Evolutionary conservation across 1,140 invertebrate species (phyloP), one percentile per base, ranked within the genome.

Genomic region (Triops cancriformis): DNA sequence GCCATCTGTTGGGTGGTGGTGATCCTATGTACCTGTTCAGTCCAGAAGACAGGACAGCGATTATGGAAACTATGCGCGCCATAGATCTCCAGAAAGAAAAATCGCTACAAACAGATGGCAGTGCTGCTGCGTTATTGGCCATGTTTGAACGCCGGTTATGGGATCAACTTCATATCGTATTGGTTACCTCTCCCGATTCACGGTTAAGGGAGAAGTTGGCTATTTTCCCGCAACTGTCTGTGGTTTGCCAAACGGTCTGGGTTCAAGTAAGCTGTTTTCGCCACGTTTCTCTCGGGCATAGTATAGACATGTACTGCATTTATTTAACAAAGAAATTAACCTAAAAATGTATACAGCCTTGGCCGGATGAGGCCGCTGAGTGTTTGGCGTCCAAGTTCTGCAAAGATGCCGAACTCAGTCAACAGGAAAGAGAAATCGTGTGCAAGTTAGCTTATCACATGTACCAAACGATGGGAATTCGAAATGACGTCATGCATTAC

Each of bases 161-260:
- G 76, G 94, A 98, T 82, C 96, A 98, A 84, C 86, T 99, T 11
- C 96, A 98, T 83, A 90, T 98, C 77, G 92, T 96, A 1, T 83
- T 99, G 31, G 90, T 94, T 1, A 97, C 98, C 94, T 96, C 93
- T 76, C 94, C 96, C 0, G 86, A 88, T 77, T 82, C 85, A 7
- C 74, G 76, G 45, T 31, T 76, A 26, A 26, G n/a, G 6, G 51
- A 76, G 5, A 64, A 72, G 5, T 11, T 72, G 14, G 90, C 91
- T 78, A 87, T 88, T 14, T 92, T 98, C 84, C 88, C 87, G 95
- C 78, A 98, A 95, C 84, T 99, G 98, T 84, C 96, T 96, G 1
- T 93, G 95, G 0, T 88, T 98, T 31, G 94, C 98, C 27, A 98
- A 97, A 97, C 98, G 80, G 94, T 98, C 86, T 98, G 96, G 96